Percentiles rank a stretch among this genome's conserved stretches.
phyloP scores from a whole-genome alignment of 37 sponge, comb jelly and placozoan species.

The Amphimedon queenslandica region DNA sequence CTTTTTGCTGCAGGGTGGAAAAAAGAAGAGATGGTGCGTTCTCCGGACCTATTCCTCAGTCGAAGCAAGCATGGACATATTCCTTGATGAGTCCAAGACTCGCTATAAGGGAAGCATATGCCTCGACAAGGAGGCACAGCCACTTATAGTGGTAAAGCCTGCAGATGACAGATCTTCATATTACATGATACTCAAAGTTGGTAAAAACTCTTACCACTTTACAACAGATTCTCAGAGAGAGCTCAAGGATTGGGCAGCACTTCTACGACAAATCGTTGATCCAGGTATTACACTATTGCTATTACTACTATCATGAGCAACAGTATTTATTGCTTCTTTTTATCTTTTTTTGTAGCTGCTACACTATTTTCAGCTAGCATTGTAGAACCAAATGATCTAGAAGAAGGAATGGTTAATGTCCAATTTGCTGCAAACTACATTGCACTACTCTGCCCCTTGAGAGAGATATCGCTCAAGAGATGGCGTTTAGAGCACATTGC shows the following conservation, averaged over 20 bases:
- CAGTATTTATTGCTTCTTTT: neutral
- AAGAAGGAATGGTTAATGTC: slow-evolving; percentile 49
- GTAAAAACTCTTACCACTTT: slow-evolving; percentile 49
- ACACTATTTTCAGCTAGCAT: slow-evolving; percentile 44
- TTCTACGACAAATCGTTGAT: slow-evolving; percentile 59
- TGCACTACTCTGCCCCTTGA: slow-evolving; percentile 56
- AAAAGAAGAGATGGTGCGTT: slow-evolving; percentile 58
- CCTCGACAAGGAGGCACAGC: slow-evolving; percentile 33
- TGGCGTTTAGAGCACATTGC: slow-evolving; percentile 58
- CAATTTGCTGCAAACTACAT: slow-evolving; percentile 61
- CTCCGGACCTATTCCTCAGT: slow-evolving; percentile 27
- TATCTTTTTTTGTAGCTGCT: slow-evolving; percentile 13
- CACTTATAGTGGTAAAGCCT: slow-evolving; percentile 49
- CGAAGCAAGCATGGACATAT: slow-evolving; percentile 64
- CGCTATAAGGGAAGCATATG: slow-evolving; percentile 52
- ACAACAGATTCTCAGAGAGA: slow-evolving; percentile 48
- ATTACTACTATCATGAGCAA: neutral
- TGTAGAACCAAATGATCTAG: slow-evolving; percentile 30
- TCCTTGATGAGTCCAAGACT: slow-evolving; percentile 55
- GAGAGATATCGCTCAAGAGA: slow-evolving; percentile 47
- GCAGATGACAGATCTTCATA: slow-evolving; percentile 16
- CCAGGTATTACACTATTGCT: slow-evolving; percentile 15
- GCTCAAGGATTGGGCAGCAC: slow-evolving; percentile 50
- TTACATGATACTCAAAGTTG: slow-evolving; percentile 47
- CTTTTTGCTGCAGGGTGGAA: slow-evolving; percentile 36